Conservation (phyloP, 2,888 invertebrate species). For the Liposcelis brunnea region DNA sequence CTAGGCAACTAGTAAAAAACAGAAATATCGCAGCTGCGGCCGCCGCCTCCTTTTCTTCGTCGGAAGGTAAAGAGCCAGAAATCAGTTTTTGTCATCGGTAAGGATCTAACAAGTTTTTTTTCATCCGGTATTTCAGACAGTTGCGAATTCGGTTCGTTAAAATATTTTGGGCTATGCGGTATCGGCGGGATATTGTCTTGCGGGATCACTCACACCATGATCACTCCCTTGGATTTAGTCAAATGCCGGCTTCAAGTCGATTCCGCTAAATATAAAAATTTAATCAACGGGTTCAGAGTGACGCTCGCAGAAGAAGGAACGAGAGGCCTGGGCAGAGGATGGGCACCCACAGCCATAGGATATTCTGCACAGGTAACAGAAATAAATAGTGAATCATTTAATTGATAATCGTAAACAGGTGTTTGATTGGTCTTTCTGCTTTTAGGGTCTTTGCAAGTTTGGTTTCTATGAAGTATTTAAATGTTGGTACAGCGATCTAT, state of each 20-base stretch:
- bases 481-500: constrained; percentile 57
- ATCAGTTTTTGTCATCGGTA: too few relatives aligned
- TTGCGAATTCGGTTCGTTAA: constrained; percentile 77
- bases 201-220: constrained; percentile 80
- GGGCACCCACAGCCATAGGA: constrained; percentile 95
- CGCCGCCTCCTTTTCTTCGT: too few relatives aligned
- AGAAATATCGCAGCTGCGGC: too few relatives aligned
- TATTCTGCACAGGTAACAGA: constrained; percentile 63
- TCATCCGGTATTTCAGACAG: constrained; percentile 43
- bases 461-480: constrained; percentile 96
- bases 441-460: constrained; percentile 86
- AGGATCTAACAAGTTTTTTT: too few relatives aligned
- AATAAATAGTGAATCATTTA: not conserved
- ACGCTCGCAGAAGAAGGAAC: constrained; percentile 75
- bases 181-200: constrained; percentile 58
- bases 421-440: constrained; percentile 5
- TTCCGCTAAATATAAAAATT: constrained; percentile 80
- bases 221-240: constrained; percentile 89
- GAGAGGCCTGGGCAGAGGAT: constrained; percentile 74
- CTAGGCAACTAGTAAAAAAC: too few relatives aligned
- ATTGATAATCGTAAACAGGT: not conserved
- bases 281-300: constrained; percentile 64
- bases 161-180: constrained; percentile 85
- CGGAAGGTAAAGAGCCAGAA: too few relatives aligned
- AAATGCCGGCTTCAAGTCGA: constrained; percentile 91